Evolutionary conservation across 2,888 invertebrate species (phyloP).

Genomic region (Griposia aprilina): DNA sequence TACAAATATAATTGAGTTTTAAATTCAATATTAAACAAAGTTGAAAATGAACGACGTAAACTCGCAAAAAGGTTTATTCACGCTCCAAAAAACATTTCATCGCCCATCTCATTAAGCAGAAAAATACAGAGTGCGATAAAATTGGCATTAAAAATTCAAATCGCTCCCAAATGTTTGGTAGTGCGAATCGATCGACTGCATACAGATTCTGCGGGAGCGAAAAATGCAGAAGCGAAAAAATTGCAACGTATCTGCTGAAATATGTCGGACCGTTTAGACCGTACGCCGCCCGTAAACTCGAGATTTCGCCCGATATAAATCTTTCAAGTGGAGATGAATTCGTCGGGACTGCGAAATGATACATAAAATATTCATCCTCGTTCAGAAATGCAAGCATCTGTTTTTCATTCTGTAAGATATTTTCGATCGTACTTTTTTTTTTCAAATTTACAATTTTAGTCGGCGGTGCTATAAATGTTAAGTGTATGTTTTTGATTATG

Average conservation of each 20-base stretch:
- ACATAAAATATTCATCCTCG: slow-evolving; percentile 87
- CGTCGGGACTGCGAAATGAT: slow-evolving; percentile 86
- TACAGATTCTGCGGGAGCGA: slow-evolving; percentile 56
- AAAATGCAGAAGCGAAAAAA: slow-evolving; percentile 74
- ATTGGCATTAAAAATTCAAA: slow-evolving; percentile 48
- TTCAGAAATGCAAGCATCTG: slow-evolving; percentile 86
- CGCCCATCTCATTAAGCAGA: slow-evolving; percentile 33
- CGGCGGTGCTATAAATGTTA: slow-evolving; percentile 15
- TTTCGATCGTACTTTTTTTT: slow-evolving; percentile 56
- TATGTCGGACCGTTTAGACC: slow-evolving; percentile 79
- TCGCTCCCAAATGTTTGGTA: slow-evolving; percentile 28
- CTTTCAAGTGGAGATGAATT: slow-evolving; percentile 88
- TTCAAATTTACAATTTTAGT: slow-evolving; percentile 47
- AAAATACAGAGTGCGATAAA: slow-evolving; percentile 36
- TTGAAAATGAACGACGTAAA: slow-evolving; percentile 21
- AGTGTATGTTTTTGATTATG: neutral
- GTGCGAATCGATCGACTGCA: slow-evolving; percentile 45
- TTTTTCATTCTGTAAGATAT: slow-evolving; percentile 79
- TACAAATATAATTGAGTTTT: slow-evolving; percentile 23
- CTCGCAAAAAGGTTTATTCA: slow-evolving; percentile 33
- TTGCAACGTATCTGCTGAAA: slow-evolving; percentile 73
- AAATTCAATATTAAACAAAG: slow-evolving; percentile 22
- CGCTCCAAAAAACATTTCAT: slow-evolving; percentile 30
- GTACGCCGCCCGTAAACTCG: slow-evolving; percentile 80
- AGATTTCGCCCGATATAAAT: slow-evolving; percentile 87